Base-by-base conservation (phyloP, 2,888 invertebrate genomes). In the Nymphalis c-album region DNA sequence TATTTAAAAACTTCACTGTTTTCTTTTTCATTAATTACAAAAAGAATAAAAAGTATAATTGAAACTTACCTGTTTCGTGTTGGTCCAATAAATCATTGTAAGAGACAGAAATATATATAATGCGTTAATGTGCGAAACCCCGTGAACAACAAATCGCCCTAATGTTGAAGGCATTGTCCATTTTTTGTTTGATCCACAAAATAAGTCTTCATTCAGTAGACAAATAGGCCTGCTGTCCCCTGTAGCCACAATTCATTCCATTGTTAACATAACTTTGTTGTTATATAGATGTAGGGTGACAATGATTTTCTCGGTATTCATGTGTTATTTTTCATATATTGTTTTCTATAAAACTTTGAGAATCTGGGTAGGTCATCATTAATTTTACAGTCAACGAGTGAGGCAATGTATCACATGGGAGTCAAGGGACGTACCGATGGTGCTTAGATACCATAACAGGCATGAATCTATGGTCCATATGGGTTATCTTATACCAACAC, bases 141-240 rank as follows among this genome's bases (percentile, higher is more conserved):
- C 60, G 16, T 16, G 16, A 60, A 13, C 45, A 46, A 35, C 6
- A 60, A 51, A 50, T 40, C 18, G 45, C 45, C 60, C 64, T 48
- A 53, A 61, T 48, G 48, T 18, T 26, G n/a, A 48, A 18, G n/a
- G 26, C 47, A 60, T 45, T 55, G 60, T 61, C 53, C 47, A 51
- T 46, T 66, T 59, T 60, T 60, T 68, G 68, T 64, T 60, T 31
- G 63, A 46, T 64, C 51, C 47, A 35, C 31, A 53, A 60, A 61
- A 60, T 47, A 48, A 66, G 55, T 66, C 60, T 47, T 57, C 60
- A 64, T 69, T 69, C 22, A 53, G 18, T 55, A 53, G 59, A 69
- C 59, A 58, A 58, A 61, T 53, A 17, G 26, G 26, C 6, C 26
- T 31, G 26, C 26, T 31, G 26, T 31, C 48, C 35, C 31, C 46